Conservation (phyloP, 1,140 invertebrate species). For the Scaptodrosophila lebanonensis region DNA sequence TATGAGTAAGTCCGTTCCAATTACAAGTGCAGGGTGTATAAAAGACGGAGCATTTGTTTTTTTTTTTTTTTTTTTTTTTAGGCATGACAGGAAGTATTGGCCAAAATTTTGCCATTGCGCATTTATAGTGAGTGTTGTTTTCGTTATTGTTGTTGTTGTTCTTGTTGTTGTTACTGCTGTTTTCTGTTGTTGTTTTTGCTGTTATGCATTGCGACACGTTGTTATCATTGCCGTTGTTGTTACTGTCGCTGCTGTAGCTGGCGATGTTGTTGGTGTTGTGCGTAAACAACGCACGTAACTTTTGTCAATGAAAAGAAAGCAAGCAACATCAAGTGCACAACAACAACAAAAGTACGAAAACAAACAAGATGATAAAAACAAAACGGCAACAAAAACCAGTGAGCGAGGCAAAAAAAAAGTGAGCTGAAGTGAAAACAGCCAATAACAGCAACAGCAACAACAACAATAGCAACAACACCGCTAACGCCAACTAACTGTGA, state of each 20-base stretch:
- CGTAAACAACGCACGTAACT: conserved; percentile 15
- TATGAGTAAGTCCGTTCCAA: no score
- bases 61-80: no score
- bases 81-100: no score
- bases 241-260: conserved; percentile 11
- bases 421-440: conserved; percentile 47
- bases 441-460: conserved; percentile 18
- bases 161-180: not conserved
- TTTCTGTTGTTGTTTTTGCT: conserved; percentile 1
- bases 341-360: conserved; percentile 49
- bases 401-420: conserved; percentile 12
- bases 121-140: not conserved
- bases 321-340: conserved; percentile 14
- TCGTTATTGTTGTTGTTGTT: not conserved
- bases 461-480: not conserved
- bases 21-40: no score
- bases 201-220: conserved; percentile 20
- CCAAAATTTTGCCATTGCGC: no score
- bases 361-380: conserved; percentile 42
- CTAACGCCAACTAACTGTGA: conserved; percentile 39
- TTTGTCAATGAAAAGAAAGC: conserved; percentile 32
- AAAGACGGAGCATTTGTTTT: no score
- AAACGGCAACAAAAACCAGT: conserved; percentile 12
- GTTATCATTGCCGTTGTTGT: conserved; percentile 19
- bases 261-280: conserved; percentile 6